Evolutionary conservation across 1,140 invertebrate species (phyloP), one percentile per base, ranked within the genome.

Genomic region (Plectus sambesii): DNA sequence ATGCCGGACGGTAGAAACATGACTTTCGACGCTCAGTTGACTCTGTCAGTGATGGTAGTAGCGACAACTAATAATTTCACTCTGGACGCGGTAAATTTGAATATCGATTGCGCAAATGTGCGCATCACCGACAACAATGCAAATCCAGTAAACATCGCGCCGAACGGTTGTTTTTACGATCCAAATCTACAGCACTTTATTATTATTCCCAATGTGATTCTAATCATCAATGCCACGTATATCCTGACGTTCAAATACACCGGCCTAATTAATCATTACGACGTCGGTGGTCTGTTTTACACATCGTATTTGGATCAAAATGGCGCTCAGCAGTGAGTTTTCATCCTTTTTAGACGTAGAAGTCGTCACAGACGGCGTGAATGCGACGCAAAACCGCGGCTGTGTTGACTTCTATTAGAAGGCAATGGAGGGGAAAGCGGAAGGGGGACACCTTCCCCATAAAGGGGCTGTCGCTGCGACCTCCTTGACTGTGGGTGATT

Each of bases 251-350:
- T 52, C 23, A 35, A 35, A 2, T 52, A 52, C 25, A 47, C 44
- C 3, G 50, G 50, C 6, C 30, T 41, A 22, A 48, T 52, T 26
- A 52, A 50, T 40, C 35, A 40, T 0, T 52, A 52, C 19, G 37
- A 26, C 3, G 47, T 41, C 42, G 50, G 36, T 26, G 50, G 50
- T 2, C 33, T 52, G 2, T 52, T 43, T 48, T 52, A 51, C 22
- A 42, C 50, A 40, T 39, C 44, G n/a, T 52, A 40, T 15, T 49
- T 38, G 35, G 50, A 52, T 26, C 35, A 25, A 22, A 23, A 51
- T 20, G 50, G 50, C 40, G 12, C 20, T 26, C 19, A 19, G 27
- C 50, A 52, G 50, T 52, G 22, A 52, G 35, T 6, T 4, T 49
- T 50, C n/a, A n/a, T n/a, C n/a, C n/a, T n/a, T n/a, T n/a, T n/a